Evolutionary conservation across 2,113 vertebrate species (phyloP).

Genomic region (Amazona vittata): DNA sequence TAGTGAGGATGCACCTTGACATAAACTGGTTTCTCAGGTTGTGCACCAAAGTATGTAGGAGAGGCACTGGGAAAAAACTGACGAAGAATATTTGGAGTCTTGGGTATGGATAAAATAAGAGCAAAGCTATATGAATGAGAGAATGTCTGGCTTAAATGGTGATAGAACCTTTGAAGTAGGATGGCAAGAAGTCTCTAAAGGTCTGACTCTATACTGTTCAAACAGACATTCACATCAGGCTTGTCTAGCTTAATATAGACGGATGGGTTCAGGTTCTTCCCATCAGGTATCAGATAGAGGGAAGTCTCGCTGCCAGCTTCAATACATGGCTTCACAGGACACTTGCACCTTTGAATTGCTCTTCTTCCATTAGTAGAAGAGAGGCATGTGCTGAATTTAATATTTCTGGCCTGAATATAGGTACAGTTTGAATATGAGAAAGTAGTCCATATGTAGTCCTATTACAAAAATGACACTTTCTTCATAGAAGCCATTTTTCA

Average conservation of each 20-base stretch:
- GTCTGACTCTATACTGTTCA: not conserved
- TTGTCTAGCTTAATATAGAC: not conserved
- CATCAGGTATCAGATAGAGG: not conserved
- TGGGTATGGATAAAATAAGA: not conserved
- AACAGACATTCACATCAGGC: not conserved
- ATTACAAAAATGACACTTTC: not conserved
- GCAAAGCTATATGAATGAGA: not conserved
- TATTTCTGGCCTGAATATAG: not conserved
- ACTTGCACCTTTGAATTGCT: not conserved
- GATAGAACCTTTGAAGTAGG: not conserved
- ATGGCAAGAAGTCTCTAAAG: not conserved
- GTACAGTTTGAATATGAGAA: not conserved
- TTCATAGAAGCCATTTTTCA: not conserved
- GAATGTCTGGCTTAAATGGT: not conserved
- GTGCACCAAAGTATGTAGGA: not conserved
- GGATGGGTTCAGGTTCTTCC: not conserved
- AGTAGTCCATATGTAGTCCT: not conserved
- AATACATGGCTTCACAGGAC: not conserved
- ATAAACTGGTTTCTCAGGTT: not conserved
- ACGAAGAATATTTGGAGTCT: not conserved
- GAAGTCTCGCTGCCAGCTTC: not conserved
- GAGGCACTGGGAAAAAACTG: not conserved
- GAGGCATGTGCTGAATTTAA: not conserved
- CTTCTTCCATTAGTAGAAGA: not conserved
- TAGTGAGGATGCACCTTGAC: not conserved